Conservation (phyloP, 2,113 vertebrate genomes). For the Microcebus jonahi region DNA sequence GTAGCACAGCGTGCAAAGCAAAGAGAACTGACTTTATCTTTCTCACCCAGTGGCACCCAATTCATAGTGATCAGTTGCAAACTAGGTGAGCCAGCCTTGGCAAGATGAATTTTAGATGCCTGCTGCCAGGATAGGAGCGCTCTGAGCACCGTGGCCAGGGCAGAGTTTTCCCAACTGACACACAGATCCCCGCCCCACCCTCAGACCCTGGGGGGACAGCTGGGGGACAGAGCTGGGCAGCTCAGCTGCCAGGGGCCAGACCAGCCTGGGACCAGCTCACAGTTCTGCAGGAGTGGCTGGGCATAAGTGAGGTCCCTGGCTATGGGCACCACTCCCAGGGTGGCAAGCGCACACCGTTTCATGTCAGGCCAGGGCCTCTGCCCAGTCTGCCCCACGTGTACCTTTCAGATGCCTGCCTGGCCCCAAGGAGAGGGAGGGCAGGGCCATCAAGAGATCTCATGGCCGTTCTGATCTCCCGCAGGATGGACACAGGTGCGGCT, state of each 20-base stretch:
- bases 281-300: not conserved
- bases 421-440: not conserved
- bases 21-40: not conserved
- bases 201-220: not conserved
- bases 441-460: not conserved
- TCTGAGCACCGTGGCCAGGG: not conserved
- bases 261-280: not conserved
- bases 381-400: not conserved
- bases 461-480: not conserved
- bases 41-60: not conserved
- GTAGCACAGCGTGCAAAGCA: not conserved
- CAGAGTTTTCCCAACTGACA: not conserved
- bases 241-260: not conserved
- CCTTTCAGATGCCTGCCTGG: not conserved
- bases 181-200: rapidly evolving
- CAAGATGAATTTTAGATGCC: not conserved
- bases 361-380: not conserved
- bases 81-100: not conserved
- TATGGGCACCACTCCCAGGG: not conserved
- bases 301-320: not conserved
- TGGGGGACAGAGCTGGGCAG: not conserved
- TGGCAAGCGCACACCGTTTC: not conserved
- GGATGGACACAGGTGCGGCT: not conserved
- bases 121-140: rapidly evolving
- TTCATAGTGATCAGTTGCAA: not conserved